Evolutionary conservation across 1,140 invertebrate genomes (phyloP).

Genomic region (Laodelphax striatellus): DNA sequence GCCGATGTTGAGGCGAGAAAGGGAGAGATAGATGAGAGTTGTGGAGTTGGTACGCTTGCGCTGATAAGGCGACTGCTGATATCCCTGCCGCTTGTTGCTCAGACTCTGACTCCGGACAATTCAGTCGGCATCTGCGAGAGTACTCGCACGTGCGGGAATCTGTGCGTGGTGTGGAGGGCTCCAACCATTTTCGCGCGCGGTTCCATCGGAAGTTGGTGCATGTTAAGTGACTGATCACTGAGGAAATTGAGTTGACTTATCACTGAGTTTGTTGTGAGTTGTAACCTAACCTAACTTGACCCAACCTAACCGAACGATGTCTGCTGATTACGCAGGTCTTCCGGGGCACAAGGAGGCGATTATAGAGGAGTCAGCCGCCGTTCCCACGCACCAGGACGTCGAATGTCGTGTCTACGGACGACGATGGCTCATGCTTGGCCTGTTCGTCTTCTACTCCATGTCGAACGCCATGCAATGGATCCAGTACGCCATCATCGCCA

Average conservation of each 20-base stretch:
- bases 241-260: background rate
- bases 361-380: background rate
- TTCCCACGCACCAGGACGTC: constrained; percentile 9
- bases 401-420: constrained; percentile 50
- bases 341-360: background rate
- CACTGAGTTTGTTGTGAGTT: no score
- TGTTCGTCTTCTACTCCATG: constrained; percentile 87
- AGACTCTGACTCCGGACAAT: no score
- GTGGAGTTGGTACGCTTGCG: no score
- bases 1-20: no score
- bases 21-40: no score
- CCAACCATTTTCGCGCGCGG: no score
- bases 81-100: no score
- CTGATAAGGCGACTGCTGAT: no score
- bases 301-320: background rate
- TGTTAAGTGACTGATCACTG: background rate
- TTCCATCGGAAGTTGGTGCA: no score
- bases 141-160: no score
- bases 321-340: background rate
- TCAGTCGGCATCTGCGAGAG: no score
- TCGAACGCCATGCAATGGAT: constrained; percentile 87
- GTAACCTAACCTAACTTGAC: background rate
- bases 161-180: no score
- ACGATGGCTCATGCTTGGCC: constrained; percentile 77
- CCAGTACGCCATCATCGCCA: constrained; percentile 77